These are phyloP conservation scores for Drosophila macrospina DNA, from an alignment of 2,888 invertebrate genomes.

Conservation along the genomic window DNA sequence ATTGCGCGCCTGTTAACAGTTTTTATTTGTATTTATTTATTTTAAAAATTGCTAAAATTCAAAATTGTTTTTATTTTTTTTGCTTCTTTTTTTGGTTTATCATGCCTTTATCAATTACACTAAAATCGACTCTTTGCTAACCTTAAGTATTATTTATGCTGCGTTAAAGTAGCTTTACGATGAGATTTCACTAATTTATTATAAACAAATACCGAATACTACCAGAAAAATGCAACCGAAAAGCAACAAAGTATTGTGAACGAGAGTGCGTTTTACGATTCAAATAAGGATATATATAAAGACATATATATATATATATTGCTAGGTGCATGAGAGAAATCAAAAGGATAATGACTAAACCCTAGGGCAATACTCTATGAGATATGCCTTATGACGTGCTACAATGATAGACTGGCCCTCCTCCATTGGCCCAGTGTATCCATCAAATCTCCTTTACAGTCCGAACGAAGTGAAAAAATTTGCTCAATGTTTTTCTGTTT, in stretches of 20 bases:
- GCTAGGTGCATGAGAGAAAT: slow-evolving; percentile 63
- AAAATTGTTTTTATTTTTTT: slow-evolving; percentile 28
- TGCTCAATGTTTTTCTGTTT: slow-evolving; percentile 75
- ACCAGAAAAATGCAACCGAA: slow-evolving; percentile 24
- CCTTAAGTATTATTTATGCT: slow-evolving; percentile 49
- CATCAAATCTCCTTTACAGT: slow-evolving; percentile 39
- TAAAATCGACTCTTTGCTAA: slow-evolving; percentile 77
- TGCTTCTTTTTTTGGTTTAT: slow-evolving; percentile 25
- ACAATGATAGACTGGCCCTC: slow-evolving; percentile 43
- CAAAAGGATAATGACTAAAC: slow-evolving; percentile 48
- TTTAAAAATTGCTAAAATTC: slow-evolving; percentile 68
- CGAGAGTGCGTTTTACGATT: slow-evolving; percentile 42
- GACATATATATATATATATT: slow-evolving; percentile 17
- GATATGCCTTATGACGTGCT: slow-evolving; percentile 52
- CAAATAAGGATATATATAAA: slow-evolving; percentile 27
- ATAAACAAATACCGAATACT: slow-evolving; percentile 12
- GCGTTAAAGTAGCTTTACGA: slow-evolving; percentile 38
- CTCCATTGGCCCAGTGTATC: slow-evolving; percentile 31
- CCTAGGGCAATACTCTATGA: slow-evolving; percentile 66
- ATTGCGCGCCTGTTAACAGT: slow-evolving; percentile 66
- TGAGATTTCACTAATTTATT: slow-evolving; percentile 37
- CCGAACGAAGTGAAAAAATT: slow-evolving; percentile 85
- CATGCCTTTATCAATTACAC: slow-evolving; percentile 59
- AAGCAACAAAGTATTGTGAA: slow-evolving; percentile 47
- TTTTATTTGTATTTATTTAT: slow-evolving; percentile 26